Percentiles rank a stretch among this genome's conserved stretches.
phyloP scores from a whole-genome alignment of 2,797 vertebrate genomes.

The Lemur catta region DNA sequence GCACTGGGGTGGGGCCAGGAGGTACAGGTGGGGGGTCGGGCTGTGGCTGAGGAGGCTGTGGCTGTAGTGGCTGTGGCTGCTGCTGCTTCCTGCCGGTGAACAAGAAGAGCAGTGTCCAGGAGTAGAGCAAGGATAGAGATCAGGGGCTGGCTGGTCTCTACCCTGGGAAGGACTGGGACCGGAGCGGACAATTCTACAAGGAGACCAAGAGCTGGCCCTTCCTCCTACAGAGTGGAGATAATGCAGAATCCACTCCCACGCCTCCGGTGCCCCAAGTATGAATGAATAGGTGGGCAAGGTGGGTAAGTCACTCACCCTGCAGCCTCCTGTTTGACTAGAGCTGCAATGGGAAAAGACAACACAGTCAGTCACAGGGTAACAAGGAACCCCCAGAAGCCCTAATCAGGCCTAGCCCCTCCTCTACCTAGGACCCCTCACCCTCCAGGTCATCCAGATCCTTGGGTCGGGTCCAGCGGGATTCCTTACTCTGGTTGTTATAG shows the following conservation, averaged over 20 bases:
- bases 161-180: background rate
- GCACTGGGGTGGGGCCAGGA: conserved; percentile 59
- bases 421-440: conserved; percentile 71
- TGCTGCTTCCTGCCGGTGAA: conserved; percentile 72
- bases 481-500: conserved; percentile 84
- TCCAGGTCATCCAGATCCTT: conserved; percentile 84
- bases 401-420: background rate
- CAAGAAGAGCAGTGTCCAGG: background rate
- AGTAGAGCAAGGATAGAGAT: background rate
- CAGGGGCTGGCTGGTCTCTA: background rate
- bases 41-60: conserved; percentile 76
- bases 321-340: conserved; percentile 82
- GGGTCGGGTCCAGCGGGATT: conserved; percentile 84
- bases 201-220: background rate
- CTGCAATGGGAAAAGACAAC: conserved; percentile 72
- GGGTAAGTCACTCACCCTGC: conserved; percentile 77
- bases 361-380: conserved; percentile 43
- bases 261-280: background rate
- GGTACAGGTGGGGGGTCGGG: conserved; percentile 75
- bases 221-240: background rate
- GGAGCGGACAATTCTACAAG: background rate
- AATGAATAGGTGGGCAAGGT: background rate
- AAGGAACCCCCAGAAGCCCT: background rate
- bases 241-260: background rate
- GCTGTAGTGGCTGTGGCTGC: conserved; percentile 66